These are phyloP conservation scores for Flabesymbios commensalis DNA, from an alignment of 2,888 invertebrate genomes.

Conservation along the genomic window DNA sequence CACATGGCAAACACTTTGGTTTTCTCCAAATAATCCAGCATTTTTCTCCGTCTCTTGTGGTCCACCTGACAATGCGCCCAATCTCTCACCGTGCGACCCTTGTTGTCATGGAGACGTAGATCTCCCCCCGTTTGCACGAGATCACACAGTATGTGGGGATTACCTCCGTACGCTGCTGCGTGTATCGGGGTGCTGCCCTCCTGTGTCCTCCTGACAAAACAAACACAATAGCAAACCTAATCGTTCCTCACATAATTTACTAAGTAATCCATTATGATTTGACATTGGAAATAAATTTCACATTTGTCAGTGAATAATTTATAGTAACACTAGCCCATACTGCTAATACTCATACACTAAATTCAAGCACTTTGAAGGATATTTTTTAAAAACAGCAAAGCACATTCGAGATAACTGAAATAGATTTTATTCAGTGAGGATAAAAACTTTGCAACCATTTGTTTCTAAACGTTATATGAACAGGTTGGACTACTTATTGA, in stretches of 20 bases:
- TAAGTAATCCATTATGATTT: too few species aligned
- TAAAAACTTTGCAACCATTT: too few species aligned
- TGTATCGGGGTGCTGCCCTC: constrained; percentile 62
- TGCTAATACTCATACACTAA: not conserved
- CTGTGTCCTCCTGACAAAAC: constrained; percentile 48
- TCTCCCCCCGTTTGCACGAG: constrained; percentile 62
- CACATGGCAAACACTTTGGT: constrained; percentile 51
- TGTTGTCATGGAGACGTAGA: constrained; percentile 60
- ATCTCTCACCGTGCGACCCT: constrained; percentile 54
- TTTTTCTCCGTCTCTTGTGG: constrained; percentile 43
- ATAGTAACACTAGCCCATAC: too few species aligned
- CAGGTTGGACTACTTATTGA: too few species aligned
- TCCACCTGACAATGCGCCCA: constrained; percentile 49
- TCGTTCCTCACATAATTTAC: too few species aligned
- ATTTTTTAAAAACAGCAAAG: too few species aligned
- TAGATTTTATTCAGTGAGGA: too few species aligned
- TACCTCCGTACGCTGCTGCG: constrained; percentile 59
- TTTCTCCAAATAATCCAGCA: constrained; percentile 55
- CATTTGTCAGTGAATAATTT: too few species aligned
- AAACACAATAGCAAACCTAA: not conserved
- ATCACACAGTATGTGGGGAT: constrained; percentile 50
- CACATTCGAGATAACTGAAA: too few species aligned
- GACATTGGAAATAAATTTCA: too few species aligned
- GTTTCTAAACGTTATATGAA: too few species aligned
- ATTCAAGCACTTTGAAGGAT: not conserved